phyloP scores from a whole-genome alignment of 2,797 vertebrate genomes.

The Siniperca scherzeri region DNA sequence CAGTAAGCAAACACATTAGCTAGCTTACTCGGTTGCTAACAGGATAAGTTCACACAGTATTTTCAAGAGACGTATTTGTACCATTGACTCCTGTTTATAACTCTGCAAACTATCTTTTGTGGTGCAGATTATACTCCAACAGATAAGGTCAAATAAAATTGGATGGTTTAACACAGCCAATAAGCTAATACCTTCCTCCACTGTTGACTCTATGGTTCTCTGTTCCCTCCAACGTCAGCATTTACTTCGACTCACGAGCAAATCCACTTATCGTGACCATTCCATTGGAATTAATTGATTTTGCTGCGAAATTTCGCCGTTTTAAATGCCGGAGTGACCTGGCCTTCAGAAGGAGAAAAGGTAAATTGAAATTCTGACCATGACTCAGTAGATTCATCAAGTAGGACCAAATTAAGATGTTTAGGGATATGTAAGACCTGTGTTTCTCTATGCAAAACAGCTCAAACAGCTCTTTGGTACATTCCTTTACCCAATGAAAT shows the following conservation, averaged over 20 bases:
- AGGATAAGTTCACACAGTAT: background rate
- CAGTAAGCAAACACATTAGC: background rate
- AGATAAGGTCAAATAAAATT: background rate
- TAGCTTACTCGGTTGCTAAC: background rate
- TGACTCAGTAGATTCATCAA: background rate
- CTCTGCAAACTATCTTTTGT: background rate
- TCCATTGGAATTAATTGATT: background rate
- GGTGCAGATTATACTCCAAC: background rate
- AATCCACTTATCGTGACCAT: background rate
- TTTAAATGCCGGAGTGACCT: background rate
- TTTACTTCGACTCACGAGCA: background rate
- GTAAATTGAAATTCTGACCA: conserved; percentile 11
- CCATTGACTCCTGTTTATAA: background rate
- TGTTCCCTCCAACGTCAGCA: background rate
- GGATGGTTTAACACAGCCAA: background rate
- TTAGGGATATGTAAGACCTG: background rate
- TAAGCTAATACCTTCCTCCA: background rate
- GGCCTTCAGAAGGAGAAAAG: conserved; percentile 15
- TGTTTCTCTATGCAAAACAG: conserved; percentile 15
- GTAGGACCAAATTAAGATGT: background rate
- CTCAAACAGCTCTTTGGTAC: conserved; percentile 70
- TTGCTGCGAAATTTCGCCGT: background rate
- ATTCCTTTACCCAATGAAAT: conserved; percentile 47
- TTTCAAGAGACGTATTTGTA: background rate
- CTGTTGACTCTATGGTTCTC: background rate